Evolutionary conservation across 2,888 invertebrate species (phyloP), one percentile per base, ranked within the genome.

Genomic region (Ectemnius lituratus): DNA sequence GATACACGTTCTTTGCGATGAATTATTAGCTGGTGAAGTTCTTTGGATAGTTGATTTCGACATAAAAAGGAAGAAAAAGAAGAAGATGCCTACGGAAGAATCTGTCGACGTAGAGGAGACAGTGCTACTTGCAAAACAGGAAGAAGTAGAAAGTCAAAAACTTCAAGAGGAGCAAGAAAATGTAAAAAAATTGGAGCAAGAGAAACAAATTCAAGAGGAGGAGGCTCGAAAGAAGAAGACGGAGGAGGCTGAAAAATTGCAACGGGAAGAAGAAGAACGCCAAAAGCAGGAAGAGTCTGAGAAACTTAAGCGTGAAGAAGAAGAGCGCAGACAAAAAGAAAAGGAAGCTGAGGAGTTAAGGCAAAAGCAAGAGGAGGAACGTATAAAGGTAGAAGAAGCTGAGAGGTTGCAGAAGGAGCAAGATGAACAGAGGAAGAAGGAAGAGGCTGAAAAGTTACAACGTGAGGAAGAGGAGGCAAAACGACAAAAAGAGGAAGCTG

Each of bases 321-420:
- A 74, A 56, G 69, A 81, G 63, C 62, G 69, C 90, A 84, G 87
- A n/a, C 80, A 81, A 61, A 81, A 73, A 45, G 86, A 87, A 58
- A 37, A 37, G 37, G 84, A 86, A 13, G 75, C n/a, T 5, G 81
- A 80, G 57, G 78, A 23, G 23, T 23, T 23, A 23, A 23, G 23
- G 47, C 60, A 68, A 49, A 73, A 75, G 27, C 70, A 73, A 20
- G 8, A 70, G 27, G 79, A 73, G 49, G 62, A 72, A 63, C 62
- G 64, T 18, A 81, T 65, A 28, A 71, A 79, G 58, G 66, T 80
- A 60, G 67, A 72, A 59, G 79, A 82, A 59, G 66, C 65, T 27
- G 63, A 78, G 58, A 68, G 63, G 59, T 64, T 76, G 16, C 79
- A 75, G 56, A 74, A 62, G 56, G 56, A 67, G 59, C 70, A 76